Conservation (phyloP, 2,113 vertebrate species). For the Macroglossus sobrinus region DNA sequence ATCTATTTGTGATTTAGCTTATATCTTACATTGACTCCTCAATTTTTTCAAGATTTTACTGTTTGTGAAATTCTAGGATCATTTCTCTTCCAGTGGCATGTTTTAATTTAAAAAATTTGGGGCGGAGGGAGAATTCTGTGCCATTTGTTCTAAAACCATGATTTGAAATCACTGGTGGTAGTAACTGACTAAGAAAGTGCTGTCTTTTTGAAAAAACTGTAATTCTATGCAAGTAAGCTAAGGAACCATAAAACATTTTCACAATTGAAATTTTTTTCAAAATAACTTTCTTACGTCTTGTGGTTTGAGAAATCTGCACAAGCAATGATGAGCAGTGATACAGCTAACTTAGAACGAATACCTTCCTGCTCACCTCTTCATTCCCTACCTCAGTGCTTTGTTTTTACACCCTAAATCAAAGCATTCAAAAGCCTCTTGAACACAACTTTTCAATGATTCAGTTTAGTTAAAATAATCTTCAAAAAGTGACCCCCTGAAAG, state of each 20-base stretch:
- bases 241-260: not conserved
- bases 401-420: not conserved
- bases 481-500: not conserved
- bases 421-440: not conserved
- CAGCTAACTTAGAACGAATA: not conserved
- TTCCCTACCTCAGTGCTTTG: not conserved
- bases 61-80: not conserved
- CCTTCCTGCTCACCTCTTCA: not conserved
- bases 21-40: not conserved
- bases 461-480: not conserved
- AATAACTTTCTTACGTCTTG: not conserved
- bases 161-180: not conserved
- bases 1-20: not conserved
- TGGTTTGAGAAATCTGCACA: not conserved
- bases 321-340: not conserved
- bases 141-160: not conserved
- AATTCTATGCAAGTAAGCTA: not conserved
- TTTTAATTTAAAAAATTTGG: not conserved
- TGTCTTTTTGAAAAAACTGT: not conserved
- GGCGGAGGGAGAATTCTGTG: not conserved
- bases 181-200: conserved; percentile 19
- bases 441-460: not conserved
- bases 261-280: not conserved
- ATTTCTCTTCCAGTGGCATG: not conserved
- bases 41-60: not conserved